Evolutionary conservation across 2,113 vertebrate genomes (phyloP).

Genomic region (Electrona antarctica): DNA sequence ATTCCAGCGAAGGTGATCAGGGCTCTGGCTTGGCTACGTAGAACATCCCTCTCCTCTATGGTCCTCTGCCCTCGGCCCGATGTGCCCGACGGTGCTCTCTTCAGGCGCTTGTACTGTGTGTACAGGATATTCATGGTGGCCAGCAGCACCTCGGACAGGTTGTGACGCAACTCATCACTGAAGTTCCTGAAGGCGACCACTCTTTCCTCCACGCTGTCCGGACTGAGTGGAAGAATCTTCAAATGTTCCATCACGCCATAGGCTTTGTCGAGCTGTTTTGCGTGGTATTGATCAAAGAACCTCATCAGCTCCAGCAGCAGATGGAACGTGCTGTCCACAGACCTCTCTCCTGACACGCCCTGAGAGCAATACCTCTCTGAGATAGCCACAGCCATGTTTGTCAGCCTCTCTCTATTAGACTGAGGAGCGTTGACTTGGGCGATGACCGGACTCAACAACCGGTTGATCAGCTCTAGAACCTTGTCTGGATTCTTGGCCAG

Average conservation of each 20-base stretch:
- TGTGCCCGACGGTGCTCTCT: constrained; percentile 86
- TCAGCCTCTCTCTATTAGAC: constrained; percentile 95
- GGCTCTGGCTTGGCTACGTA: constrained; percentile 92
- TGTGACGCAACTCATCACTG: constrained; percentile 96
- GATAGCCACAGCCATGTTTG: constrained; percentile 89
- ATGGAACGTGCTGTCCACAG: constrained; percentile 92
- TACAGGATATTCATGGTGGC: constrained; percentile 99
- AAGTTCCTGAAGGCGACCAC: constrained; percentile 96
- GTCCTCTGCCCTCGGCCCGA: constrained; percentile 86
- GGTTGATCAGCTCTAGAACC: constrained; percentile 96
- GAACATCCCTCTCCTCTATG: constrained; percentile 91
- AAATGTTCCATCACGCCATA: constrained; percentile 95
- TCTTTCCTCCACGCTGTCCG: constrained; percentile 93
- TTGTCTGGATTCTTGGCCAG: constrained; percentile 98
- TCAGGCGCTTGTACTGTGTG: constrained; percentile 95
- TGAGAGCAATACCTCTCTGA: constrained; percentile 87
- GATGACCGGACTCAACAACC: constrained; percentile 89
- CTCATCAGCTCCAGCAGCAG: constrained; percentile 95
- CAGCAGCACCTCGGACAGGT: constrained; percentile 94
- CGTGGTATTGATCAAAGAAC: constrained; percentile 97
- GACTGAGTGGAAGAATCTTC: constrained; percentile 93
- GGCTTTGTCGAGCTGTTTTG: constrained; percentile 91
- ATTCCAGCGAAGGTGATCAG: constrained; percentile 98
- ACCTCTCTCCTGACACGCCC: constrained; percentile 89
- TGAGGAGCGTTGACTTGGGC: constrained; percentile 90